Base-by-base conservation (phyloP, 1,140 invertebrate species). In the Dinothrombium tinctorium region DNA sequence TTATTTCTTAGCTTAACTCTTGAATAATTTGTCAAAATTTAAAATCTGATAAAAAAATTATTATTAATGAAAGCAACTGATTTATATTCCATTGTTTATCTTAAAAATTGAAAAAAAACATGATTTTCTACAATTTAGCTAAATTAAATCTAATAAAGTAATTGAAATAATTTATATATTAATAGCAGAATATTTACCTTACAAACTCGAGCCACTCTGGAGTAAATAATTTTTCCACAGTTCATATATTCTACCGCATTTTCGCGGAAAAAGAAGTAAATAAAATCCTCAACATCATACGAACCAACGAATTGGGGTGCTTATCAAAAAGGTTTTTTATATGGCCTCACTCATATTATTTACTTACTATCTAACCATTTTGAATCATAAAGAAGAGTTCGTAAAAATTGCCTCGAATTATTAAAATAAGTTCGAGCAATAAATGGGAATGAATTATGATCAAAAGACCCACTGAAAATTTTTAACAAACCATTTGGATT, bases 361-460 rank as follows among this genome's bases (percentile, higher is more conserved):
- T 59, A 78, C 77, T 80, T 64, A 94, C 86, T 89, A 66, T 92
- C 87, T 33, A 95, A 71, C 84, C 86, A 92, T 58, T 89, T 90
- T 35, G 83, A 90, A 64, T 94, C 86, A 59, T 90, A 89, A 61
- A 92, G 89, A 49, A 89, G 69, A 22, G 86, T 94, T 49, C 86
- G 65, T 56, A 89, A 82, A 59, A 82, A 84, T 37, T 69, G 69
- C 57, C 73, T 80, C 53, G 76, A 63, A 58, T 86, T 83, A 59
- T 78, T 76, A 33, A 89, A 66, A 60, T 86, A 80, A 40, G 80
- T 80, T 33, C 81, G 72, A 63, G 90, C 87, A 59, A 94, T 92
- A 45, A 94, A 76, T n/a, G n/a, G n/a, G n/a, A n/a, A n/a, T n/a
- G n/a, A n/a, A n/a, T n/a, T n/a, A n/a, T n/a, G n/a, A n/a, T n/a